These are phyloP conservation scores for Aegithalos caudatus DNA, from an alignment of 2,113 vertebrate genomes.

Conservation along the genomic window DNA sequence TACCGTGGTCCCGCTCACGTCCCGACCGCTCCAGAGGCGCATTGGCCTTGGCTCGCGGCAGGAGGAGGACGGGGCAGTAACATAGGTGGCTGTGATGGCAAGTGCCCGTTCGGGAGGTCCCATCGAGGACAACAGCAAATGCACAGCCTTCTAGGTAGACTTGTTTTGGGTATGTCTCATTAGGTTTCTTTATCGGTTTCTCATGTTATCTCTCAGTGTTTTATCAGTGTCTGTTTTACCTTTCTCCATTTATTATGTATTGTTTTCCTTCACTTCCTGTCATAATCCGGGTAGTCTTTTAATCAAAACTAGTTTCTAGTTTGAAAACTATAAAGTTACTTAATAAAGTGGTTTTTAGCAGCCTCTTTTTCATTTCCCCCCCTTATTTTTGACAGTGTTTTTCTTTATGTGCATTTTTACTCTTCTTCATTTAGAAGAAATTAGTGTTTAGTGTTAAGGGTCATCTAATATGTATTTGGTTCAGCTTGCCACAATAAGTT, in stretches of 20 bases:
- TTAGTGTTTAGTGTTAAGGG: not conserved
- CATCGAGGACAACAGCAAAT: too few relatives aligned
- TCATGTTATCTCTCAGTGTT: not conserved
- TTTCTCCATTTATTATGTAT: not conserved
- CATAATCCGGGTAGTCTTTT: not conserved
- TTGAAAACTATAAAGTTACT: not conserved
- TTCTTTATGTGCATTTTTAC: not conserved
- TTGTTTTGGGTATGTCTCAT: too few relatives aligned
- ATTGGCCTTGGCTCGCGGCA: not conserved
- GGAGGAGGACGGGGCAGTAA: rapidly evolving
- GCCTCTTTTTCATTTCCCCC: not conserved
- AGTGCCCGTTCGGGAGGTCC: rapidly evolving
- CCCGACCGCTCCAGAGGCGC: rapidly evolving
- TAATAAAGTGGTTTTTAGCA: not conserved
- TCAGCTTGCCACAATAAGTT: not conserved
- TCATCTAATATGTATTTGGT: not conserved
- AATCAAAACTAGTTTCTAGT: not conserved
- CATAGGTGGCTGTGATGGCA: rapidly evolving
- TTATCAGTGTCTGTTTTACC: not conserved
- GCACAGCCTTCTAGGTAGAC: too few relatives aligned
- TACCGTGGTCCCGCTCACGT: too few relatives aligned
- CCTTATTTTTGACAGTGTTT: not conserved
- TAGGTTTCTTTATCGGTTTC: not conserved
- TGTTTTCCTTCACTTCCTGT: not conserved
- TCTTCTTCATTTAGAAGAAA: not conserved